Evolutionary conservation across 2,797 vertebrate genomes (phyloP), one percentile per base, ranked within the genome.

Genomic region (Galaxias olidus): DNA sequence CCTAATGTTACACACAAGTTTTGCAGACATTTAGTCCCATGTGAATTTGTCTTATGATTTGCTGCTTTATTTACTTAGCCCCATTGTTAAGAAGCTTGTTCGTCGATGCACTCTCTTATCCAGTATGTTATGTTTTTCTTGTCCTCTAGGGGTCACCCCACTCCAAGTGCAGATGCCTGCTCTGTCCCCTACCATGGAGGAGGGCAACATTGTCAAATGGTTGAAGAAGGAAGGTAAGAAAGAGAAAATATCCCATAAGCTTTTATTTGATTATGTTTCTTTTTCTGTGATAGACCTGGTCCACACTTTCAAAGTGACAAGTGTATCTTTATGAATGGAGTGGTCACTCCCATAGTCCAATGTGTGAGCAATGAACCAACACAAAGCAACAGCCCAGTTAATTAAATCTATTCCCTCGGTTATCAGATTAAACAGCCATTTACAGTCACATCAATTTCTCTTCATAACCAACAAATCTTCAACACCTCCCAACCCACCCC

Each of bases 111-210:
- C 50, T 41, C 75, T 48, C 11, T 40, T 4, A 49, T 8, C 40
- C 17, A 15, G 44, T 8, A 6, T 78, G 49, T 20, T 44, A 1
- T 73, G 46, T 9, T 55, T 60, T 59, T 76, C 86, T 56, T 87
- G 0, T 88, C 82, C 89, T 91, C 40, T 80, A 98, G 97, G 90
- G 78, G 91, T 81, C 12, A 88, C 92, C 66, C 86, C 91, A 73
- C 77, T 98, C 81, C 94, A 95, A 82, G 88, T 99, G 65, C 72
- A 95, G 70, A 99, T 99, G 97, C 97, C 97, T 0, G 96, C 96
- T 0, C 90, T 99, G 15, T 99, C 97, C 44, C 97, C 97, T 63
- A 99, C 97, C n/a, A 99, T 99, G 97, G 96, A 97, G 81, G 92
- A 96, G 86, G 97, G 97, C 71, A 98, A 93, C 77, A 91, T 98